A percentile compares a stretch with the other conserved stretches of the same genome.
These are phyloP conservation scores for Cephus spinipes DNA, from an alignment of 2,888 invertebrate genomes.

Conservation along the genomic window DNA sequence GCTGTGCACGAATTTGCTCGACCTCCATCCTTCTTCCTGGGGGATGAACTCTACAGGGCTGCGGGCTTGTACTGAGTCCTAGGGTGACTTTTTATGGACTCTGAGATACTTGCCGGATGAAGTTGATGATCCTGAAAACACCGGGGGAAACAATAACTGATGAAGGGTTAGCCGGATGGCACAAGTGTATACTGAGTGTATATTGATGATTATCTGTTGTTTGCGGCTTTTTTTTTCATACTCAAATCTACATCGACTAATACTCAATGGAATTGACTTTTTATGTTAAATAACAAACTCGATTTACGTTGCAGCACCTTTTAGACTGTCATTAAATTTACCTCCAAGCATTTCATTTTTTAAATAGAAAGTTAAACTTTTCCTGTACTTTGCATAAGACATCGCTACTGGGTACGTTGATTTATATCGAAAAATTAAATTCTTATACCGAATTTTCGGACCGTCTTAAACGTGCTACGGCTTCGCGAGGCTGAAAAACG, in stretches of 20 bases:
- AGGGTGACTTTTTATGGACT: not conserved
- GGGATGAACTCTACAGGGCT: not conserved
- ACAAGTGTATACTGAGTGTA: not conserved
- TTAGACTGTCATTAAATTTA: no score
- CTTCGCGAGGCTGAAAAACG: no score
- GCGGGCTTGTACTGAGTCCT: not conserved
- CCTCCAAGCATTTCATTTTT: no score
- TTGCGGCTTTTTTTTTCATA: not conserved
- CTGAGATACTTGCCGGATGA: not conserved
- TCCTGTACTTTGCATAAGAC: no score
- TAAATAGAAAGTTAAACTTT: no score
- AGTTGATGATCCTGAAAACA: not conserved
- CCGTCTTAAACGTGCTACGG: no score
- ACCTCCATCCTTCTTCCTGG: not conserved
- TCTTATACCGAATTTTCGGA: no score
- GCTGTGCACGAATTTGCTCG: conserved; percentile 13
- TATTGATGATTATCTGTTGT: not conserved
- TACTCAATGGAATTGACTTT: no score
- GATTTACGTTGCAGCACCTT: no score
- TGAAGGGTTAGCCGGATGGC: not conserved
- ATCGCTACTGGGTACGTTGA: no score
- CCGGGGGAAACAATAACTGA: not conserved
- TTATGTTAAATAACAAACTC: no score
- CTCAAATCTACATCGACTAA: not conserved
- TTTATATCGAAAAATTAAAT: no score